These are phyloP conservation scores for Syngnathus rostellatus DNA, from an alignment of 2,797 vertebrate genomes.

Conservation along the genomic window DNA sequence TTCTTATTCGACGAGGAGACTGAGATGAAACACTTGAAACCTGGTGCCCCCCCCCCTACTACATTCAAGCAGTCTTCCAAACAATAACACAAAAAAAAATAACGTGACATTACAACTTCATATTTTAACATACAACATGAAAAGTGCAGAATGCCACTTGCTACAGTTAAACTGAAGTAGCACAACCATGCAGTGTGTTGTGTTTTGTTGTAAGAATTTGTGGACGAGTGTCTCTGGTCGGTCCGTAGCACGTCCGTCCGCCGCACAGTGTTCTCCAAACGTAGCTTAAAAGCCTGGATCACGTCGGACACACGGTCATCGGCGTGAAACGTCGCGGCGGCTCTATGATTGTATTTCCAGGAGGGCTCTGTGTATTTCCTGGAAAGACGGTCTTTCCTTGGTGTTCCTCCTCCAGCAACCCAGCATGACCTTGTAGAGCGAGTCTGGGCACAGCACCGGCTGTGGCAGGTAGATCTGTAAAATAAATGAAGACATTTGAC, in stretches of 20 bases:
- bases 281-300: slow-evolving; percentile 51
- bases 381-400: slow-evolving; percentile 89
- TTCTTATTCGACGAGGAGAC: slow-evolving; percentile 22
- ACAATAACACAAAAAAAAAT: slow-evolving; percentile 12
- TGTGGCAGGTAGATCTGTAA: slow-evolving; percentile 88
- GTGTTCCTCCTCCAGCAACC: slow-evolving; percentile 94
- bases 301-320: slow-evolving; percentile 24
- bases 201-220: neutral
- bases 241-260: slow-evolving; percentile 24
- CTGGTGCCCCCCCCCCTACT: slow-evolving; percentile 44
- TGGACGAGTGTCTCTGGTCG: slow-evolving; percentile 34
- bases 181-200: neutral
- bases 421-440: slow-evolving; percentile 95
- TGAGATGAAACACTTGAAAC: slow-evolving; percentile 44
- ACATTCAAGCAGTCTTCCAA: slow-evolving; percentile 74
- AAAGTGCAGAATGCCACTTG: slow-evolving; percentile 59
- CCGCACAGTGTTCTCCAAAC: slow-evolving; percentile 37
- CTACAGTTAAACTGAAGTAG: slow-evolving; percentile 52
- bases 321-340: slow-evolving; percentile 25
- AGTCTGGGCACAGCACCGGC: slow-evolving; percentile 84
- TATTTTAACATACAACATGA: slow-evolving; percentile 38
- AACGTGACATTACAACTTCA: slow-evolving; percentile 1
- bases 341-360: slow-evolving; percentile 68
- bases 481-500: neutral
- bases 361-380: slow-evolving; percentile 82